Base-by-base conservation (phyloP, 2,888 invertebrate genomes). In the Oscheius sp. region DNA sequence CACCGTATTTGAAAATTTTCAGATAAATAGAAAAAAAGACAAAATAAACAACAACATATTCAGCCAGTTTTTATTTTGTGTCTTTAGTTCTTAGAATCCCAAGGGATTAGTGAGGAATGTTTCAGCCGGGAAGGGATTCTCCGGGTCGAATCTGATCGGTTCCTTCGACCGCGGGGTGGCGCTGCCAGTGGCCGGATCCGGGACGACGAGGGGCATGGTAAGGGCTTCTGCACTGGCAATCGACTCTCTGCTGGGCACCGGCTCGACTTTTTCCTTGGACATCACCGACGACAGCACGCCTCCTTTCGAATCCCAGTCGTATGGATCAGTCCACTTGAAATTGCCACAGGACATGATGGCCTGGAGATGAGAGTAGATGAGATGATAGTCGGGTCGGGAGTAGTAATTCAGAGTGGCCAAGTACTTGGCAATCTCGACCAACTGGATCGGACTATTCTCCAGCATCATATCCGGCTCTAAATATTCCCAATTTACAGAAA, bases 401-500 rank as follows among this genome's bases (percentile, higher is more conserved):
- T 75, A 83, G 64, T 84, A 84, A 49, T 75, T 80, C 1, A 84
- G 61, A 13, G 74, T 75, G 56, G 23, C 43, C 21, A 79, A 68
- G 64, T 84, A 79, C 13, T 64, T 63, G 9, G 82, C 77, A 56
- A 84, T 76, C 13, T 80, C 78, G 53, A 80, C 70, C 29, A 84
- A 75, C 41, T 84, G 77, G 18, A 75, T 64, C 13, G 84, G 83
- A 64, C 79, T 79, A 49, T 83, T 80, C 43, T 77, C 73, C 6
- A 84, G 76, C 23, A 84, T 75, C 2, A 75, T 66, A 27, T 82
- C 77, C 46, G 82, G 82, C 9, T 77, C 46, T n/a, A n/a, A n/a
- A n/a, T n/a, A n/a, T n/a, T n/a, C n/a, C n/a, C n/a, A n/a, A n/a
- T n/a, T n/a, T n/a, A n/a, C n/a, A n/a, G n/a, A n/a, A n/a, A n/a